Percentiles rank a stretch among this genome's conserved stretches.
Evolutionary conservation across 2,113 vertebrate species (phyloP).

Genomic region (Malurus melanocephalus): DNA sequence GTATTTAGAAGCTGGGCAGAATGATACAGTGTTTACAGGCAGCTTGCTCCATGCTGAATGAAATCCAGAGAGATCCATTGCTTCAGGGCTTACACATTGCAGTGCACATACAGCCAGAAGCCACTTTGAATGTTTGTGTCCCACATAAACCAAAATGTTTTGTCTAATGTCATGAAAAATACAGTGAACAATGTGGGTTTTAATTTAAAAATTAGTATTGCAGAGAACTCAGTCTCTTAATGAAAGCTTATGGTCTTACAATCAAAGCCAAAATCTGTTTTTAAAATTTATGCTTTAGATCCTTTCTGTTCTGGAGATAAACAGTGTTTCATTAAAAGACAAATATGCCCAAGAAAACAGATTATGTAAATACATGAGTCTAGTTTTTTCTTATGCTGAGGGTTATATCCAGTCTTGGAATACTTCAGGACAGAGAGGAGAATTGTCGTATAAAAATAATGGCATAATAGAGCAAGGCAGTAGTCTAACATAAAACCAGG

Average conservation of each 20-base stretch:
- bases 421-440: background rate
- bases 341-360: background rate
- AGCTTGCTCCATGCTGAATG: background rate
- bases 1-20: background rate
- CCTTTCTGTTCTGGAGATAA: background rate
- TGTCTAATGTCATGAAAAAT: background rate
- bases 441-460: background rate
- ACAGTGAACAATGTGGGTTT: background rate
- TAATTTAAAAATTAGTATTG: background rate
- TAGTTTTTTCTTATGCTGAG: background rate
- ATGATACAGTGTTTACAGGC: background rate
- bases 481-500: background rate
- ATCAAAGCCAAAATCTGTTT: background rate
- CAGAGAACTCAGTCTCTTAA: background rate
- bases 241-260: background rate
- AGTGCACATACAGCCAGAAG: background rate
- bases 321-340: background rate
- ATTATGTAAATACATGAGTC: background rate
- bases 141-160: background rate
- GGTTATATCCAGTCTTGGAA: background rate
- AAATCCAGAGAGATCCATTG: background rate
- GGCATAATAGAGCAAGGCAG: background rate
- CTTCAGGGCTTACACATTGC: background rate
- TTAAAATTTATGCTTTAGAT: background rate
- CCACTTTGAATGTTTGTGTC: background rate